Evolutionary conservation across 35 echinoderm and acorn worm genomes (phyloP).

Genomic region (Anneissia japonica): DNA sequence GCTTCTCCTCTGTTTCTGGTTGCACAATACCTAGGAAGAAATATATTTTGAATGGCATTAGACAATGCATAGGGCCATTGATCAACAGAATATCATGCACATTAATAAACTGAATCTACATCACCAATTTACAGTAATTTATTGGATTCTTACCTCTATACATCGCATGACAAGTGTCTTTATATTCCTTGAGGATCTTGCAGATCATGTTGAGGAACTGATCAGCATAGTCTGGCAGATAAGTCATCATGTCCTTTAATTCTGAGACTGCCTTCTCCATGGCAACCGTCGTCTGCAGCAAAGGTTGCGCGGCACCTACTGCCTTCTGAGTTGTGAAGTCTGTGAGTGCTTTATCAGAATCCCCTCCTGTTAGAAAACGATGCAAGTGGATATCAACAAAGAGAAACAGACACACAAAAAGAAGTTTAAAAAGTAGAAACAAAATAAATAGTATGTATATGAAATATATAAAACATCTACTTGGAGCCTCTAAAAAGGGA

Average conservation of each 20-base stretch:
- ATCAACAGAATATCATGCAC: neutral
- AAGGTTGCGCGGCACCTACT: slow-evolving; percentile 52
- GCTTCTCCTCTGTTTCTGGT: slow-evolving; percentile 82
- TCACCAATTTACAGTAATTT: too few relatives aligned
- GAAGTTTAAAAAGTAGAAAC: too few relatives aligned
- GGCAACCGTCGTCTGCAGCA: slow-evolving; percentile 55
- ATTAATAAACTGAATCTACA: too few relatives aligned
- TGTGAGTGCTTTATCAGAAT: slow-evolving; percentile 60
- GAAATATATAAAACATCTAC: too few relatives aligned
- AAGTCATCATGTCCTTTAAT: slow-evolving; percentile 67
- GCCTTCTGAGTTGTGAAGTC: slow-evolving; percentile 69
- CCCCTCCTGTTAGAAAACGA: slow-evolving; percentile 39
- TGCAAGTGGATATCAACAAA: too few relatives aligned
- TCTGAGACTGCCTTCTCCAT: slow-evolving; percentile 70
- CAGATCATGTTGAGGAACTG: slow-evolving; percentile 94
- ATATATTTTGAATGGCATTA: neutral
- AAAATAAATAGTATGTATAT: too few relatives aligned
- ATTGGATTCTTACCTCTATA: slow-evolving; percentile 61
- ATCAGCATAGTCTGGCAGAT: slow-evolving; percentile 87
- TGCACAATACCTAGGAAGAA: slow-evolving; percentile 73
- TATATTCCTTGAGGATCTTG: slow-evolving; percentile 90
- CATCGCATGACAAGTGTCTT: slow-evolving; percentile 81
- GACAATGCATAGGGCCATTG: neutral
- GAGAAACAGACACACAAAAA: neutral
- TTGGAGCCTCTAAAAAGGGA: too few relatives aligned